Evolutionary conservation across 1,140 invertebrate genomes (phyloP), one percentile per base, ranked within the genome.

Genomic region (Philaenus spumarius): DNA sequence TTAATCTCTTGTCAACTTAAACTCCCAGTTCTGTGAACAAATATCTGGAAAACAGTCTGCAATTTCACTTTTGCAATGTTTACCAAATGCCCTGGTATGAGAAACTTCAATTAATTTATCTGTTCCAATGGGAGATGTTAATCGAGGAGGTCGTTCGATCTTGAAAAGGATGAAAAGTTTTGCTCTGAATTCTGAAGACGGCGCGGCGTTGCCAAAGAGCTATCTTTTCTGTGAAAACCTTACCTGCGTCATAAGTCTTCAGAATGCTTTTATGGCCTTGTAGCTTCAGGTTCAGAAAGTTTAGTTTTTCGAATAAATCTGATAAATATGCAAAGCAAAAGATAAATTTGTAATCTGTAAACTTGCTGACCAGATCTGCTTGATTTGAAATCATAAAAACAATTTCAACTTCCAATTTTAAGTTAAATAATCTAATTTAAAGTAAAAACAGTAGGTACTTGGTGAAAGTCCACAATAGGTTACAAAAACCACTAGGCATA

Each of bases 271-370:
- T 45, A 48, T 46, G 26, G 66, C 61, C 55, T 68, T 58, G 54
- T 55, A 68, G 24, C 69, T 15, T 26, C 62, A 47, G 34, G 50
- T 51, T 60, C 47, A 68, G 59, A 45, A 68, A 52, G 55, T 65
- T 65, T n/a, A n/a, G 23, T 61, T 65, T 59, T 60, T 42, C 30
- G 19, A 9, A 26, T 5, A 34, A 34, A 12, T n/a, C n/a, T 51
- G 48, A 14, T 23, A n/a, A 15, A 51, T 11, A 51, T 51, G 14
- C 24, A 22, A 51, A 34, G 48, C 15, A 34, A 30, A 30, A 34
- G 48, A 51, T 30, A 51, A 30, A 51, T 34, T 34, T 51, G 14
- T 51, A 7, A 51, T 51, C 26, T 51, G 48, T 51, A 51, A 51
- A 51, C 23, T 24, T 30, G 6, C 23, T 34, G 26, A 23, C 4